Percentiles rank a stretch among this genome's conserved stretches.
Evolutionary conservation across 1,140 invertebrate species (phyloP).

Genomic region (Drosophila insularis): DNA sequence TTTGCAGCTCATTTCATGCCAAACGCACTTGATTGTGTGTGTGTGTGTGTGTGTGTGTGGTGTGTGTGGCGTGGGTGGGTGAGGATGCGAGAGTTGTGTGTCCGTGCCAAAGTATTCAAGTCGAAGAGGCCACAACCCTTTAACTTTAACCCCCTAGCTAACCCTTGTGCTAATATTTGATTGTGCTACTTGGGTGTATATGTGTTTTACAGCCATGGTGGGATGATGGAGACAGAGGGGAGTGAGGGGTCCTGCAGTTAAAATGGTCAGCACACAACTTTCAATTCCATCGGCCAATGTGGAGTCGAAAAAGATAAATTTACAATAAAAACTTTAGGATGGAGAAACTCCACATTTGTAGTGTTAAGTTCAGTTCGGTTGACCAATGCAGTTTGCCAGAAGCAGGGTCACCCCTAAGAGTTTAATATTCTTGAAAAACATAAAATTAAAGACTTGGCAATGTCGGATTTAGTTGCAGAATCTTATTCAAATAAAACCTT

Average conservation of each 20-base stretch:
- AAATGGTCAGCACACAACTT: constrained; percentile 34
- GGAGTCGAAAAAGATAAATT: background rate
- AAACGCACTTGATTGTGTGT: constrained; percentile 40
- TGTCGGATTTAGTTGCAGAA: no score
- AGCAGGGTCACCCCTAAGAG: no score
- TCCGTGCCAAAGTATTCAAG: constrained; percentile 1
- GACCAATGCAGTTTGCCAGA: no score
- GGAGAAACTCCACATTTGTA: no score
- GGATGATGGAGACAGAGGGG: no score
- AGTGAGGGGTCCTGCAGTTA: no score
- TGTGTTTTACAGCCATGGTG: constrained; percentile 21
- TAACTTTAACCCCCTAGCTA: constrained; percentile 19
- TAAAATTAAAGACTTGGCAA: no score
- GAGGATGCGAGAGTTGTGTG: no score
- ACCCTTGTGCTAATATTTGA: constrained; percentile 78
- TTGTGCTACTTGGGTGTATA: constrained; percentile 60
- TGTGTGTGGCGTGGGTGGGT: background rate
- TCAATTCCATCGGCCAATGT: constrained; percentile 24
- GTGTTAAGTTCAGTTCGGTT: no score
- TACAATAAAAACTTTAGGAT: background rate
- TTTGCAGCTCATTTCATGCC: constrained; percentile 78
- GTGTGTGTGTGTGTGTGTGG: background rate
- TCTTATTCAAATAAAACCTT: no score
- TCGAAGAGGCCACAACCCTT: constrained; percentile 22
- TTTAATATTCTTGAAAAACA: no score